Base-by-base conservation (phyloP, 2,888 invertebrate genomes). In the Eudemis profundana region DNA sequence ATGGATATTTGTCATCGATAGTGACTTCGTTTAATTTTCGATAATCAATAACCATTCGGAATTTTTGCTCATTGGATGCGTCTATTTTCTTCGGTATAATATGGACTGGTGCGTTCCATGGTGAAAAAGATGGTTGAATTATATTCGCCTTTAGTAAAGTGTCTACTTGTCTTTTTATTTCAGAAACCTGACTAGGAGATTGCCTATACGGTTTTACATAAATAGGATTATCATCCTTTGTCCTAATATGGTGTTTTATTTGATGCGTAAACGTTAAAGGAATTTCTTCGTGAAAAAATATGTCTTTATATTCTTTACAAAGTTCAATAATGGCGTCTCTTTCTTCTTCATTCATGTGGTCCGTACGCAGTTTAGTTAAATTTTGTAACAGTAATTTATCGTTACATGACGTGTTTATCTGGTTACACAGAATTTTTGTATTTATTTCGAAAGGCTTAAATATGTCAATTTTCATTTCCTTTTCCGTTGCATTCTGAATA, bases 31-130 rank as follows among this genome's bases (percentile, higher is more conserved):
- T 78, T 0, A 75, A 2, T 50, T 74, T 74, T 4, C 74, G 46
- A 56, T 66, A 75, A 14, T 70, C 72, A 4, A 74, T 46, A 3
- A 73, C 63, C 47, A 74, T 44, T 3, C 73, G 51, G 72, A 71
- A 75, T 66, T 76, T 75, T 3, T 23, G 36, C 33, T 66, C 46
- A 0, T 69, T 68, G 0, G 70, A 70, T 1, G 74, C 68, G 38
- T 75, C 74, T 0, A 53, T 3, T 38, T 76, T 76, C 49, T 76
- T 77, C 0, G 73, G 75, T 0, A 76, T 70, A 1, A 74, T 61
- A 68, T 69, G 70, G n/a, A 74, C 70, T 0, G 73, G 74, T 0
- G 74, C 68, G 5, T 61, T 68, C 76, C 74, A 77, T 0, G 73
- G 74, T 0, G 72, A 72, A 0, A 4, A 44, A 1, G 72, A 73